Evolutionary conservation across 2,113 vertebrate species (phyloP), one percentile per base, ranked within the genome.

Genomic region (Galbula dea): DNA sequence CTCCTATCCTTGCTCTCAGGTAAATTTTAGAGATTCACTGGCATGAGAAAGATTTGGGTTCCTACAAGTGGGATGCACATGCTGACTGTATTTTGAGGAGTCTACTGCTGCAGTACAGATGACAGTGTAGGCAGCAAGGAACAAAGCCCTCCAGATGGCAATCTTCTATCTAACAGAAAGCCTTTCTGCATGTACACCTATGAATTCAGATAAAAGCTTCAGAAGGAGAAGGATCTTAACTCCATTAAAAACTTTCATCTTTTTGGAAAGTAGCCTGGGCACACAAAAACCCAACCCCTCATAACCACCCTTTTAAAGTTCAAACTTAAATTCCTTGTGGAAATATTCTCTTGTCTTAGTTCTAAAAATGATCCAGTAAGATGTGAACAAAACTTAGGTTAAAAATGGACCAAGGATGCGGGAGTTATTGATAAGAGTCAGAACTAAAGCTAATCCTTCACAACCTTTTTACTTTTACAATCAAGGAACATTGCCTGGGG

Each of bases 151-250:
- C 71, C 39, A 16, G 26, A 20, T 16, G 29, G 11, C 26, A 3
- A 5, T 9, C n/a, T 71, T 8, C 11, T 24, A 1, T 20, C 52
- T 30, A 16, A 34, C 1, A 26, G 26, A 57, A 76, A 86, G 55
- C 39, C 36, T 30, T 27, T 26, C 61, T 41, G 27, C 36, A 39
- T 0, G 0, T 9, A 12, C 15, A 26, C 0, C 0, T 15, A 10
- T 1, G 0, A 26, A 24, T 63, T 45, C 0, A 8, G 51, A 10
- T 20, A 66, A 66, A 54, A 72, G 26, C 71, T 34, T 69, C 12
- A 22, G 21, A 72, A 73, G 9, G 23, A n/a, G n/a, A n/a, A n/a
- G n/a, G n/a, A 29, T 20, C 39, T 41, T 3, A 73, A 57, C 43
- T 48, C 6, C 0, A 20, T 17, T 9, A 30, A 45, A 76, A 95